Evolutionary conservation across 2,113 vertebrate species (phyloP).

Genomic region (Nansenia antarctica): DNA sequence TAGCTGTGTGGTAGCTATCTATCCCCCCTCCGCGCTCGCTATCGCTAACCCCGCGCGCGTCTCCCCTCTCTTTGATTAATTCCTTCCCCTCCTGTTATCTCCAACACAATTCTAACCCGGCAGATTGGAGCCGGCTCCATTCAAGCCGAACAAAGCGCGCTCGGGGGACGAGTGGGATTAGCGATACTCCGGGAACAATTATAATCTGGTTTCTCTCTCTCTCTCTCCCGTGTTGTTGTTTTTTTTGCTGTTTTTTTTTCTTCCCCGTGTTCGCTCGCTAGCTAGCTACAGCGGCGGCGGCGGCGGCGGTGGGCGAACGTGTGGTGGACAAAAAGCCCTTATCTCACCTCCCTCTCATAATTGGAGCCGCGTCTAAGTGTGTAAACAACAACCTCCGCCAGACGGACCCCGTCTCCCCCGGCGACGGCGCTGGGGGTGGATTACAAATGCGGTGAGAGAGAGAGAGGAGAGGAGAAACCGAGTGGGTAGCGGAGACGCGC

Average conservation of each 20-base stretch:
- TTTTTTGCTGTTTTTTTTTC: too few species aligned
- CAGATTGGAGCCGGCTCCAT: constrained; percentile 40
- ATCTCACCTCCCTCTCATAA: constrained; percentile 49
- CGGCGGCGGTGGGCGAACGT: too few species aligned
- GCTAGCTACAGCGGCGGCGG: too few species aligned
- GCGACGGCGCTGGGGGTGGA: too few species aligned
- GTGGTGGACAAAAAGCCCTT: too few species aligned
- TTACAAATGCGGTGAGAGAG: too few species aligned
- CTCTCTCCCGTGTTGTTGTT: too few species aligned
- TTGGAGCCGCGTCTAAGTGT: constrained; percentile 35
- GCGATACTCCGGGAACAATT: constrained; percentile 56
- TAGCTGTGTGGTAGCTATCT: constrained; percentile 5
- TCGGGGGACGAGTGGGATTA: constrained; percentile 35
- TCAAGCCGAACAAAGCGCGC: constrained; percentile 38
- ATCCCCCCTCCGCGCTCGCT: constrained; percentile 11
- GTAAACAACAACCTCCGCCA: constrained; percentile 11
- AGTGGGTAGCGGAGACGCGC: too few species aligned
- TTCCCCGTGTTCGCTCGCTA: too few species aligned
- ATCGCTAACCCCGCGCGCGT: too few species aligned
- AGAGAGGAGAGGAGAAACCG: too few species aligned
- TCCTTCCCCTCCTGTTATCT: constrained; percentile 7
- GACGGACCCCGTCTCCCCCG: too few species aligned
- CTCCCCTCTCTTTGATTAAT: constrained; percentile 26
- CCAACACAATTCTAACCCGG: background rate
- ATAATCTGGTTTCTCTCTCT: constrained; percentile 48